Evolutionary conservation across 2,113 vertebrate genomes (phyloP), one percentile per base, ranked within the genome.

Genomic region (Zapus hudsonius): DNA sequence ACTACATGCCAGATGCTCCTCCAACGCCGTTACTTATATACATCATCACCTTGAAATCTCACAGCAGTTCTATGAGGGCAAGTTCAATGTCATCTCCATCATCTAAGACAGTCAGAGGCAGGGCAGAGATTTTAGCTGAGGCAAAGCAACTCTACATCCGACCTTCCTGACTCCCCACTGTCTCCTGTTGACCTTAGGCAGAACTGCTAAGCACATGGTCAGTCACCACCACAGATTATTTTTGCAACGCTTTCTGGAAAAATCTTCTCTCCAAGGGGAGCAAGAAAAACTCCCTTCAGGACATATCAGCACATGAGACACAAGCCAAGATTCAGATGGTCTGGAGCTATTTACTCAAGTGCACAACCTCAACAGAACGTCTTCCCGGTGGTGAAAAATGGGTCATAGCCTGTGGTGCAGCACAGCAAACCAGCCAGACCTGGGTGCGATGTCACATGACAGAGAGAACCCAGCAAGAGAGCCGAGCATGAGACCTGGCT

Each of bases 171-270:
- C 3, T 4, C 44, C 52, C 38, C 16, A 3, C 36, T 40, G 63
- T 86, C 66, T 75, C 42, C 42, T 20, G 15, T 1, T 19, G 23
- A 79, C 95, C 74, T 66, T 63, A 31, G 6, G 11, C 66, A 86
- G 73, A 64, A 85, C 88, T 81, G 33, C 74, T 70, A 38, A 87
- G n/a, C 52, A 86, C 63, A 59, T 67, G 44, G 33, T 61, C 79
- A 36, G 2, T 44, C 52, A 1, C 31, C 31, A 79, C 70, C 52
- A 31, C 42, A 33, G 57, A 73, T 82, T 92, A 79, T 80, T 92
- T 95, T 80, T 86, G 40, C 89, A 96, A 93, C 36, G 57, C 52
- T 19, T 87, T 76, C 73, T 90, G 88, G 82, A 87, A 95, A 93
- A 95, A 92, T 90, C n/a, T 13, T 82, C 64, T 91, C 66, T 89